Conservation (phyloP, 2,797 vertebrate species). For the Bradypus variegatus region DNA sequence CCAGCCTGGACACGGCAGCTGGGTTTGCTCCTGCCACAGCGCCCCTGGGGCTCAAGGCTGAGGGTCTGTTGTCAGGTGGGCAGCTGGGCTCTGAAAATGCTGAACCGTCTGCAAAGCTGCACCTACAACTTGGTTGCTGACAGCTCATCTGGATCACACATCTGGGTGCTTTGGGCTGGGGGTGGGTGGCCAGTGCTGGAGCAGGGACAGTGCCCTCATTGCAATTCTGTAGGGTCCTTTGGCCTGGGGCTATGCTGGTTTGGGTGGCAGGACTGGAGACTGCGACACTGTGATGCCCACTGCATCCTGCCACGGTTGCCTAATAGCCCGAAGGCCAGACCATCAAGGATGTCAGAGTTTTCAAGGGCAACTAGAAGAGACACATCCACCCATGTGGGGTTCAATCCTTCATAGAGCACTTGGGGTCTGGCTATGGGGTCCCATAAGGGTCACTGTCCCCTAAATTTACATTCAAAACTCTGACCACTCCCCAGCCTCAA, state of each 20-base stretch:
- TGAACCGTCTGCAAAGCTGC: background rate
- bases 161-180: background rate
- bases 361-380: no score
- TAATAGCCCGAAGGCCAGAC: background rate
- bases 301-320: accelerated
- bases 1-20: background rate
- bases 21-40: background rate
- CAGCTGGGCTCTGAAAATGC: background rate
- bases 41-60: background rate
- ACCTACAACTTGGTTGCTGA: background rate
- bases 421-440: background rate
- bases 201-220: background rate
- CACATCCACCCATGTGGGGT: accelerated
- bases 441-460: background rate
- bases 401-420: background rate
- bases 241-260: background rate
- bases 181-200: background rate
- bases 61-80: background rate
- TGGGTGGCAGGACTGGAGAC: background rate
- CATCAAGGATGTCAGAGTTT: background rate
- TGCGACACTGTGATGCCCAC: background rate
- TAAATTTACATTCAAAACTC: no score
- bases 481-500: no score
- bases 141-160: background rate
- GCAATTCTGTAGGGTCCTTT: background rate